phyloP scores from a whole-genome alignment of 2,797 vertebrate genomes.

The Pseudomugil gertrudae region DNA sequence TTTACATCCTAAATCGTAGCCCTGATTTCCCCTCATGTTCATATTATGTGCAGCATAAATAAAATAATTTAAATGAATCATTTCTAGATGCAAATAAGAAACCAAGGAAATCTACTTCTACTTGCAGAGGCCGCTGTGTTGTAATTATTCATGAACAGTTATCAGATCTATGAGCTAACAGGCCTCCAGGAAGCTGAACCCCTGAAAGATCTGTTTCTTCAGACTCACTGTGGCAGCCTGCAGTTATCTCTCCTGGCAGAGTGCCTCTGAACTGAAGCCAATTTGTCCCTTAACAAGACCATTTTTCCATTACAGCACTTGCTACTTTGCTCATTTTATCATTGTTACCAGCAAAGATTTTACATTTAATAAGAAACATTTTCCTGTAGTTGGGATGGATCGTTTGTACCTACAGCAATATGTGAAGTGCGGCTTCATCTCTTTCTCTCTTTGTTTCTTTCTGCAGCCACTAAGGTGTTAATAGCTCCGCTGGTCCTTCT shows the following conservation, averaged over 20 bases:
- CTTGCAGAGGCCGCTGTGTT: constrained; percentile 10
- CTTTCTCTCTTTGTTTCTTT: constrained; percentile 23
- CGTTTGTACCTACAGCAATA: constrained; percentile 3
- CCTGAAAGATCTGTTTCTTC: constrained; percentile 28
- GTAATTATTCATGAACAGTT: constrained; percentile 30
- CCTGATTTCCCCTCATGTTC: neutral
- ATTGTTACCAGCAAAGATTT: constrained; percentile 20
- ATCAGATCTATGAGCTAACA: constrained; percentile 7
- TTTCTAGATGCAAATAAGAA: neutral
- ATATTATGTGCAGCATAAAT: neutral
- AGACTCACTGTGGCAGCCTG: constrained; percentile 24
- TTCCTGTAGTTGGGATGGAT: constrained; percentile 5
- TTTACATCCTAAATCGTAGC: neutral
- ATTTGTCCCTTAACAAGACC: constrained; percentile 48
- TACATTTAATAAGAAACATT: constrained; percentile 28
- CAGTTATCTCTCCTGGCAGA: constrained; percentile 34
- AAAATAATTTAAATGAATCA: neutral
- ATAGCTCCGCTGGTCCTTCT: constrained; percentile 92
- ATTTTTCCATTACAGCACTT: constrained; percentile 26
- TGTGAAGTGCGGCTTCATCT: neutral
- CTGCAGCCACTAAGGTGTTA: constrained; percentile 92
- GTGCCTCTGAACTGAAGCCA: constrained; percentile 15
- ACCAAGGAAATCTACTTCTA: constrained; percentile 6
- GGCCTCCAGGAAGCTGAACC: constrained; percentile 26
- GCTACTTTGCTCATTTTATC: constrained; percentile 10